Percentiles rank a stretch among this genome's conserved stretches.
These are phyloP conservation scores for Anoncus sp. DNA, from an alignment of 2,888 invertebrate genomes.

Conservation along the genomic window DNA sequence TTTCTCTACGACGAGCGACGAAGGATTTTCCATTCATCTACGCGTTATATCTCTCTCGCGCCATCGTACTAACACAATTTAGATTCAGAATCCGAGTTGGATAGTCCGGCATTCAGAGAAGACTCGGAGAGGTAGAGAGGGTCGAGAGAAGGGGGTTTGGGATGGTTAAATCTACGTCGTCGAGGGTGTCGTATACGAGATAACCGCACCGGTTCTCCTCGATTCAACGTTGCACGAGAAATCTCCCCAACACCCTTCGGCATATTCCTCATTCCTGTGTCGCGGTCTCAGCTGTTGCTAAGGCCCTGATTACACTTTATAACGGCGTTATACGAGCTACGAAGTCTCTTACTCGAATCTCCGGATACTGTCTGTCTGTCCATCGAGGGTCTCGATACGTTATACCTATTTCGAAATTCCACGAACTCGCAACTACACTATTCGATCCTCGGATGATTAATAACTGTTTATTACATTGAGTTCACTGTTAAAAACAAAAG, in stretches of 20 bases:
- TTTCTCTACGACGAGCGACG: constrained; percentile 35
- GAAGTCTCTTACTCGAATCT: constrained; percentile 37
- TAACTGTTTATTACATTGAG: not conserved
- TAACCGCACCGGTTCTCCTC: constrained; percentile 56
- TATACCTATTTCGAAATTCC: constrained; percentile 14
- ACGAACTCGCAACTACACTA: not conserved
- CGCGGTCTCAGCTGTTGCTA: constrained; percentile 64
- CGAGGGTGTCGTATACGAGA: constrained; percentile 63
- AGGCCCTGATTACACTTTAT: constrained; percentile 63
- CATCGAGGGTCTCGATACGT: not conserved
- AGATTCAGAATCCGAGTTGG: constrained; percentile 24
- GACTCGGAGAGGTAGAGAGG: constrained; percentile 3
- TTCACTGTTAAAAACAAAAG: too few relatives aligned
- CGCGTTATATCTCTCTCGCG: constrained; percentile 1
- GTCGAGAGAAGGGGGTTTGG: constrained; percentile 3
- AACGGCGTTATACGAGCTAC: constrained; percentile 42
- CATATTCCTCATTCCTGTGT: constrained; percentile 52
- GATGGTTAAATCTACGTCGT: constrained; percentile 49
- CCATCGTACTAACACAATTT: constrained; percentile 39
- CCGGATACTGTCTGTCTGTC: constrained; percentile 10
- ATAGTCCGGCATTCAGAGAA: constrained; percentile 29
- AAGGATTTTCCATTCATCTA: constrained; percentile 29
- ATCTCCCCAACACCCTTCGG: constrained; percentile 53
- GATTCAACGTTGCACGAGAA: constrained; percentile 38
- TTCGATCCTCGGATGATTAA: not conserved